These are phyloP conservation scores for Scaptomyza pallida DNA, from an alignment of 1,140 invertebrate genomes.

Conservation along the genomic window DNA sequence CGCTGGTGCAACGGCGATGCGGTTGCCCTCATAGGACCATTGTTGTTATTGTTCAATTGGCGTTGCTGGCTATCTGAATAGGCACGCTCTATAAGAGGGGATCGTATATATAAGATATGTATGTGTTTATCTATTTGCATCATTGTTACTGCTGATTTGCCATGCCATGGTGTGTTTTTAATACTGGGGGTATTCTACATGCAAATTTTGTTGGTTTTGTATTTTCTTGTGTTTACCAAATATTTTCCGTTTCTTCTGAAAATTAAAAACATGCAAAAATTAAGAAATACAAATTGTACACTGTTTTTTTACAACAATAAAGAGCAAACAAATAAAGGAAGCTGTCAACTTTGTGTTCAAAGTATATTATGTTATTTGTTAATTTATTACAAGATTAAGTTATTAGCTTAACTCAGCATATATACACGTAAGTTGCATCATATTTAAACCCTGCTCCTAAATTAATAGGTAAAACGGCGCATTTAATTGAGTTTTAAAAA, in stretches of 20 bases:
- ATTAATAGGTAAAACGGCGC: too few relatives aligned
- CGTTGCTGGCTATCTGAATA: conserved; percentile 81
- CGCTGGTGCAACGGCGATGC: conserved; percentile 70
- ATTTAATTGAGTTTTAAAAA: too few relatives aligned
- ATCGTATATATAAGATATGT: conserved; percentile 39
- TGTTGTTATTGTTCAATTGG: conserved; percentile 73
- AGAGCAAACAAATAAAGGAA: too few relatives aligned
- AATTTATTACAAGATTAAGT: too few relatives aligned
- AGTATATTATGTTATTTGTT: too few relatives aligned
- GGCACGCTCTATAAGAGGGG: conserved; percentile 69
- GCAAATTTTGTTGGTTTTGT: conserved; percentile 43
- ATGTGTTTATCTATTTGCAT: conserved; percentile 25
- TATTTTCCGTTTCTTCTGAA: conserved; percentile 76
- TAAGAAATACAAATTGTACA: conserved; percentile 26
- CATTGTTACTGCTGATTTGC: conserved; percentile 40
- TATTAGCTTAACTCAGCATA: too few relatives aligned
- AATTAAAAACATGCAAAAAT: conserved; percentile 67
- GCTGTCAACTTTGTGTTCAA: too few relatives aligned
- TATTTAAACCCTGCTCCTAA: too few relatives aligned
- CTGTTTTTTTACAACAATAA: conserved; percentile 14
- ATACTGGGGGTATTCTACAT: conserved; percentile 38
- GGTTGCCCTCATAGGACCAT: conserved; percentile 61
- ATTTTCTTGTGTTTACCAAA: conserved; percentile 61
- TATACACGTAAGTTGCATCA: too few relatives aligned
- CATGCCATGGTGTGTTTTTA: conserved; percentile 55